These are phyloP conservation scores for Pachyseris speciosa DNA, from an alignment of 64 coral and sea anemone genomes.

Conservation along the genomic window DNA sequence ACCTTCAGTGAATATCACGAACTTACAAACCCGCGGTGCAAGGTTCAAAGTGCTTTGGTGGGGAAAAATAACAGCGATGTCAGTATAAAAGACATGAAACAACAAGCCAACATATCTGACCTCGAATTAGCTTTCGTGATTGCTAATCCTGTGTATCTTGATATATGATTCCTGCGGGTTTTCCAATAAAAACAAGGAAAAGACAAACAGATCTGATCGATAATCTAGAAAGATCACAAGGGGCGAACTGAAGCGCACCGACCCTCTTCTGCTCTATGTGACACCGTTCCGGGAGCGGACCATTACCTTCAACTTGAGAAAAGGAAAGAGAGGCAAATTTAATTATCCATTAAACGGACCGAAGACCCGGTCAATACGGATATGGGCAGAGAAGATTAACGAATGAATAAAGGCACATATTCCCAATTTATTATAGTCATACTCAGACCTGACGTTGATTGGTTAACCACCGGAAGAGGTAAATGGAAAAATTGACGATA, in stretches of 20 bases:
- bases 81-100: background rate
- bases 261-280: background rate
- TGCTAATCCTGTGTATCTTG: background rate
- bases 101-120: background rate
- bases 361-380: background rate
- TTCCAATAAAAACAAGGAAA: constrained; percentile 29
- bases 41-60: too few relatives aligned
- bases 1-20: background rate
- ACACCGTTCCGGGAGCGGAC: background rate
- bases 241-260: too few relatives aligned
- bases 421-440: background rate
- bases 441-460: background rate
- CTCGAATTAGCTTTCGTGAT: background rate
- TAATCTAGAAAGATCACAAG: too few relatives aligned
- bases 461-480: constrained; percentile 11
- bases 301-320: background rate
- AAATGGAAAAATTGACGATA: background rate
- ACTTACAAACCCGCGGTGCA: too few relatives aligned
- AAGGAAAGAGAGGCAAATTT: background rate
- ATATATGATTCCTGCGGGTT: constrained; percentile 20
- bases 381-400: background rate
- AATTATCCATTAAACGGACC: background rate
- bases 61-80: background rate
- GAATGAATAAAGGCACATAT: background rate
- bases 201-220: constrained; percentile 19